Conservation (phyloP, 2,113 vertebrate genomes). For the Dermatemys mawii region DNA sequence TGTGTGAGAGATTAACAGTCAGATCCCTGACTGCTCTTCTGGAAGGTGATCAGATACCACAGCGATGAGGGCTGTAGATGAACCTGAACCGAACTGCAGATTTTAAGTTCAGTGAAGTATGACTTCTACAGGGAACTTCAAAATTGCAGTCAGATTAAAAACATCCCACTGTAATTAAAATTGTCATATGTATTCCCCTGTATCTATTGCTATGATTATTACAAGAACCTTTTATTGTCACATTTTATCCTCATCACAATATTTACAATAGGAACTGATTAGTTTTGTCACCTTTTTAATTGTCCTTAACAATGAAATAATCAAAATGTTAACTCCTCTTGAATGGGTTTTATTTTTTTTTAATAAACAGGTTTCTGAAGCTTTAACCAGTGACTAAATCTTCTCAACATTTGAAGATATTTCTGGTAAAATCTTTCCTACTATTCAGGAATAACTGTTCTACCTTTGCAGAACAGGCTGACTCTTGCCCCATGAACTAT, state of each 20-base stretch:
- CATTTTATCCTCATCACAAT: slow-evolving; percentile 7
- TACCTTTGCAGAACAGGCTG: no score
- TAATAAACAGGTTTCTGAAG: not conserved
- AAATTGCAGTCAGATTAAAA: slow-evolving; percentile 13
- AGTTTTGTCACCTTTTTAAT: not conserved
- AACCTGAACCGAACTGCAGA: not conserved
- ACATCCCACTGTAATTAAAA: slow-evolving; percentile 32
- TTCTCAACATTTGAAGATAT: no score
- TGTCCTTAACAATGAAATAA: not conserved
- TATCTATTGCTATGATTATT: not conserved
- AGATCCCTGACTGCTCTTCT: no score
- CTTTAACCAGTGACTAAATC: no score
- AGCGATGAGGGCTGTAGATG: not conserved
- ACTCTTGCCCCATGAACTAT: no score
- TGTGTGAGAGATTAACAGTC: no score
- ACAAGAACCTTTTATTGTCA: not conserved
- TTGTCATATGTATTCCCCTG: not conserved
- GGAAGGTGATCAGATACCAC: no score
- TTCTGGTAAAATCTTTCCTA: no score
- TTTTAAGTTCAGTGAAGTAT: not conserved
- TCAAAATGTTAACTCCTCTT: not conserved
- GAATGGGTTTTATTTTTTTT: not conserved
- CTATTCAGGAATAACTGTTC: no score
- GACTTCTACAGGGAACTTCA: not conserved
- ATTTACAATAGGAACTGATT: slow-evolving; percentile 1